phyloP scores from a whole-genome alignment of 2,797 vertebrate species.

The Sebastes baramenuke region DNA sequence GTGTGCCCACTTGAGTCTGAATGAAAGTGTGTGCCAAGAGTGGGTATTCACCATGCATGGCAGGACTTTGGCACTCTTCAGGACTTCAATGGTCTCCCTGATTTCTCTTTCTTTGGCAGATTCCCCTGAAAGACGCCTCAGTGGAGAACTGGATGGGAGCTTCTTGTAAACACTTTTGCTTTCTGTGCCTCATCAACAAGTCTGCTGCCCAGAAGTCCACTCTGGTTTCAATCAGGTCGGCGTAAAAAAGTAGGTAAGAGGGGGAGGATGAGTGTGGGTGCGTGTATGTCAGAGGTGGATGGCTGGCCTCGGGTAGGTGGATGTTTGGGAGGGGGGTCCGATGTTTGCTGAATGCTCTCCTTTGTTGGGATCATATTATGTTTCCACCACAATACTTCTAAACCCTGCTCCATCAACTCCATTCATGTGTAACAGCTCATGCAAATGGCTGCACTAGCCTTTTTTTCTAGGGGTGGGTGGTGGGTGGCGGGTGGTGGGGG shows the following conservation, averaged over 20 bases:
- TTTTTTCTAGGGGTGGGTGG: constrained; percentile 46
- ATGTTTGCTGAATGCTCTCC: constrained; percentile 78
- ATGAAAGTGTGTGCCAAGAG: constrained; percentile 68
- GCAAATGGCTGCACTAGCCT: constrained; percentile 81
- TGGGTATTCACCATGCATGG: constrained; percentile 63
- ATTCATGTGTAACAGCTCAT: constrained; percentile 87
- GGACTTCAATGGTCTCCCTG: constrained; percentile 46
- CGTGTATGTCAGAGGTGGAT: constrained; percentile 57
- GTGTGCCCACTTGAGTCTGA: constrained; percentile 69
- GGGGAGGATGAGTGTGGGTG: constrained; percentile 3
- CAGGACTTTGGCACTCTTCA: constrained; percentile 58
- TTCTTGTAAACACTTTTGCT: constrained; percentile 65
- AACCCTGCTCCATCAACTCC: constrained; percentile 85
- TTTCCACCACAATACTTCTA: constrained; percentile 86
- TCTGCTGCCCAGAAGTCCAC: constrained; percentile 20
- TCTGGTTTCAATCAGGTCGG: constrained; percentile 22
- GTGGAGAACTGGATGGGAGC: constrained; percentile 10
- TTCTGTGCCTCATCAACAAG: constrained; percentile 53
- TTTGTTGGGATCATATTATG: constrained; percentile 87
- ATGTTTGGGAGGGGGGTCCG: constrained; percentile 40
- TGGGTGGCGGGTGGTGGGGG: constrained; percentile 7
- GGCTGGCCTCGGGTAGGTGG: constrained; percentile 52
- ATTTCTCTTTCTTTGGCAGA: constrained; percentile 46
- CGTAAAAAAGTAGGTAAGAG: constrained; percentile 20
- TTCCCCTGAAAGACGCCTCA: constrained; percentile 34